Conservation (phyloP, 2,113 vertebrate genomes). For the Sphyrna mokarran region DNA sequence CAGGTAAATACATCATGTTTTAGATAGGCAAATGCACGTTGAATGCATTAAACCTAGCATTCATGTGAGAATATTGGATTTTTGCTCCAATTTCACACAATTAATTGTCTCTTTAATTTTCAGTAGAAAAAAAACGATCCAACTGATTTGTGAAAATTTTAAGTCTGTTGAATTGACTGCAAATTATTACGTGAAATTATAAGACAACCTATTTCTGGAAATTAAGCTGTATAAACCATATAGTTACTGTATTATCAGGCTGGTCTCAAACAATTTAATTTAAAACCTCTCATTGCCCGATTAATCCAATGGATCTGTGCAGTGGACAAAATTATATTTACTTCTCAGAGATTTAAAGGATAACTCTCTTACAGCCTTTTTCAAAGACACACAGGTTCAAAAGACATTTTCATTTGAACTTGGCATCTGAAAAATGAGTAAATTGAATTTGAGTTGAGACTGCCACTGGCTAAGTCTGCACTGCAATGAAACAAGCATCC, state of each 20-base stretch:
- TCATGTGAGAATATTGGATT: background rate
- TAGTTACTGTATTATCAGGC: background rate
- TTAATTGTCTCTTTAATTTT: background rate
- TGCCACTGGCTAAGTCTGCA: slow-evolving; percentile 44
- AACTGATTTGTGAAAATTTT: background rate
- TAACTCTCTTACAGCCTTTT: slow-evolving; percentile 34
- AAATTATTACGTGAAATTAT: background rate
- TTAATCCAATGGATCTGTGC: slow-evolving; percentile 36
- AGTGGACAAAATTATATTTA: slow-evolving; percentile 42
- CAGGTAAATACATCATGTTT: background rate
- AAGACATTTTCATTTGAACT: slow-evolving; percentile 51
- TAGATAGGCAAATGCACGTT: background rate
- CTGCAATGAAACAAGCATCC: slow-evolving; percentile 48
- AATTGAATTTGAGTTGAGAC: slow-evolving; percentile 48
- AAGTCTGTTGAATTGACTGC: background rate
- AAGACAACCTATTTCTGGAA: background rate
- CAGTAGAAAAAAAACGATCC: background rate
- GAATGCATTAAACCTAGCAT: background rate
- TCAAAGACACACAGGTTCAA: slow-evolving; percentile 47
- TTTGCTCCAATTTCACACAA: background rate
- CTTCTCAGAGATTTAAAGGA: slow-evolving; percentile 34
- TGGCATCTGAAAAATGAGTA: slow-evolving; percentile 45
- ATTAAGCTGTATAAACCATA: background rate
- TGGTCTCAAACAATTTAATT: background rate
- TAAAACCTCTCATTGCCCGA: background rate